phyloP scores from a whole-genome alignment of 2,888 invertebrate genomes.

The Parochlus steinenii region DNA sequence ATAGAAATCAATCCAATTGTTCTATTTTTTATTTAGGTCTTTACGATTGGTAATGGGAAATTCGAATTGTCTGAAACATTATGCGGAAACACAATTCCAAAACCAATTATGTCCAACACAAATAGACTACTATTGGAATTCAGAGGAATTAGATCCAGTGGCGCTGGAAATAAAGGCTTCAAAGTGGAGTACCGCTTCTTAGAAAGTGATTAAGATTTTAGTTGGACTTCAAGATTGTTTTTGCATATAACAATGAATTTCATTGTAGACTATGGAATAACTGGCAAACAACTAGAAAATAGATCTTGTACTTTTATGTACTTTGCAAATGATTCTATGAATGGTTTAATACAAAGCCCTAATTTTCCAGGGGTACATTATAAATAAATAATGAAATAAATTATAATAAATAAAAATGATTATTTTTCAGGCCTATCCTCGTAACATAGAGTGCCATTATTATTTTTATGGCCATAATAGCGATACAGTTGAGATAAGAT shows the following conservation, averaged over 20 bases:
- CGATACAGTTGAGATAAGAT: slow-evolving; percentile 68
- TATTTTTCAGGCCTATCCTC: too few relatives aligned
- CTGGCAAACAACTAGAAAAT: too few relatives aligned
- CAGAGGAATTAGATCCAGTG: slow-evolving; percentile 58
- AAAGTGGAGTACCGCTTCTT: slow-evolving; percentile 77
- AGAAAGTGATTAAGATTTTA: slow-evolving; percentile 67
- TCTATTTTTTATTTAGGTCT: slow-evolving; percentile 41
- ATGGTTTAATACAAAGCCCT: too few relatives aligned
- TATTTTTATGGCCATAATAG: slow-evolving; percentile 68
- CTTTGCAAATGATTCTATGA: too few relatives aligned
- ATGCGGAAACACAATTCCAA: slow-evolving; percentile 68
- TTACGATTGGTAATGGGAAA: slow-evolving; percentile 64
- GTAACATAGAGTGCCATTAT: slow-evolving; percentile 81
- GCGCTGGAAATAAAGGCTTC: slow-evolving; percentile 68
- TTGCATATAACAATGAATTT: slow-evolving; percentile 17
- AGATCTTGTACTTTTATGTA: too few relatives aligned
- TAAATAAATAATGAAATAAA: too few relatives aligned
- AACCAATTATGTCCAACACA: slow-evolving; percentile 86
- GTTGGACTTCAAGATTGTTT: too few relatives aligned
- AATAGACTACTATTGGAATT: slow-evolving; percentile 76
- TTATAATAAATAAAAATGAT: too few relatives aligned
- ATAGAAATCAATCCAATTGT: neutral
- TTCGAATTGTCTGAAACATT: slow-evolving; percentile 76
- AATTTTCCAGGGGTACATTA: too few relatives aligned
- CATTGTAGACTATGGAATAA: slow-evolving; percentile 72